Conservation (phyloP, 2,888 invertebrate genomes). For the Cryptosula pallasiana region DNA sequence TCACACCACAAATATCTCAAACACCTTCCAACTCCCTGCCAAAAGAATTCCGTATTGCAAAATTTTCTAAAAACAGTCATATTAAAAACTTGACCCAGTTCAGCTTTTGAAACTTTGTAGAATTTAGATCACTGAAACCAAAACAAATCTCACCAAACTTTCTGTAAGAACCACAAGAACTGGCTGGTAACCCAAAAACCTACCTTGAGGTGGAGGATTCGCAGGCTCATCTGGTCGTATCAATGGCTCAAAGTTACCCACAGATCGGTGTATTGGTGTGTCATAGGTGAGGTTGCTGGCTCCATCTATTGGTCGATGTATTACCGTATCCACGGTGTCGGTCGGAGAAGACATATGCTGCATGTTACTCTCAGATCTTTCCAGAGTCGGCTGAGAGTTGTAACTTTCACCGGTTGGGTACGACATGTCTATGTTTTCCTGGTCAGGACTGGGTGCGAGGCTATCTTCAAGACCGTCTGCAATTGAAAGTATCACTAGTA, state of each 20-base stretch:
- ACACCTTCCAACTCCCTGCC: no score
- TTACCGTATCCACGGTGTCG: constrained; percentile 15
- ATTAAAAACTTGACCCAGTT: neutral
- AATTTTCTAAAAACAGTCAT: no score
- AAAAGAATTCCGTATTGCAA: no score
- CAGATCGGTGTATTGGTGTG: neutral
- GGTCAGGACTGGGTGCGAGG: neutral
- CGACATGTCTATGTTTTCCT: neutral
- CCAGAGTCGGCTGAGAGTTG: constrained; percentile 23
- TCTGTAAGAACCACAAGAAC: no score
- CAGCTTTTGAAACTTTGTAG: neutral
- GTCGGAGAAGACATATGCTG: constrained; percentile 10
- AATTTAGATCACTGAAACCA: neutral
- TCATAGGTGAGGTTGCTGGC: neutral
- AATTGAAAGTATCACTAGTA: no score
- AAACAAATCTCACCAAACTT: no score
- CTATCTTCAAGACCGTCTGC: no score
- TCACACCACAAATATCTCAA: no score
- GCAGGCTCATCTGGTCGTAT: neutral
- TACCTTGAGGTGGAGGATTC: constrained; percentile 3
- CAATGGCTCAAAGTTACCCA: constrained; percentile 18
- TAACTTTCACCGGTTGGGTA: neutral
- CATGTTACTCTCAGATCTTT: neutral
- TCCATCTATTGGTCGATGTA: neutral
- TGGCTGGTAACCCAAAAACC: no score